A percentile compares a stretch with the other conserved stretches of the same genome.
phyloP scores from a whole-genome alignment of 2,113 vertebrate species.

The Bubo blakistoni region DNA sequence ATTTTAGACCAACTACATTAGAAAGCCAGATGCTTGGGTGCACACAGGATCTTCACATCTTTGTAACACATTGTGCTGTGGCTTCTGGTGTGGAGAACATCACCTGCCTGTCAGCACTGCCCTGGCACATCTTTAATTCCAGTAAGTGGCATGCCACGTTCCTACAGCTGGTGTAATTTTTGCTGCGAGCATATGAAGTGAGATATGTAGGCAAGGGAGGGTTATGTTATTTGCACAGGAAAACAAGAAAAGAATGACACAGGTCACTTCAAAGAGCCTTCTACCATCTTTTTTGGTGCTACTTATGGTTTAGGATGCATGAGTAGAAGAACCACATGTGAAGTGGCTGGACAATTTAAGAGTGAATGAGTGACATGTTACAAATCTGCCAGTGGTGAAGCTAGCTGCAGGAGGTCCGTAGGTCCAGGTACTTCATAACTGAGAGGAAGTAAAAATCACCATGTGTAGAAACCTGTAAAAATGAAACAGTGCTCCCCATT shows the following conservation, averaged over 20 bases:
- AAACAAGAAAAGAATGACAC: neutral
- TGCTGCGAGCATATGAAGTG: neutral
- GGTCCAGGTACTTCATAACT: neutral
- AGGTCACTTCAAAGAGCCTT: neutral
- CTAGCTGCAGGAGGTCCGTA: neutral
- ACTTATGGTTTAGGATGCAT: neutral
- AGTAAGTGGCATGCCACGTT: neutral
- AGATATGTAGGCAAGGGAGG: neutral
- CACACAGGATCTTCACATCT: neutral
- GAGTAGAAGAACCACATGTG: accelerated
- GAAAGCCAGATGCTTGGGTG: neutral
- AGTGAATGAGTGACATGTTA: accelerated
- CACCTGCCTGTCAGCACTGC: neutral
- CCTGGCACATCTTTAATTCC: neutral
- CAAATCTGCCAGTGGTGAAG: neutral
- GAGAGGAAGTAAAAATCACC: neutral
- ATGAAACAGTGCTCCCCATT: neutral
- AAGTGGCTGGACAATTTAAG: neutral
- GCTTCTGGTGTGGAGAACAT: neutral
- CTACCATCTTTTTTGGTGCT: neutral
- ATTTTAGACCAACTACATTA: neutral
- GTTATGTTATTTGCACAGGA: neutral
- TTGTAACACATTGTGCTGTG: accelerated
- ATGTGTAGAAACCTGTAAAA: neutral
- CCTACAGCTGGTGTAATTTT: neutral